Percentiles rank a stretch among this genome's conserved stretches.
phyloP scores from a whole-genome alignment of 2,888 invertebrate species.

The Dermolepida albohirtum region DNA sequence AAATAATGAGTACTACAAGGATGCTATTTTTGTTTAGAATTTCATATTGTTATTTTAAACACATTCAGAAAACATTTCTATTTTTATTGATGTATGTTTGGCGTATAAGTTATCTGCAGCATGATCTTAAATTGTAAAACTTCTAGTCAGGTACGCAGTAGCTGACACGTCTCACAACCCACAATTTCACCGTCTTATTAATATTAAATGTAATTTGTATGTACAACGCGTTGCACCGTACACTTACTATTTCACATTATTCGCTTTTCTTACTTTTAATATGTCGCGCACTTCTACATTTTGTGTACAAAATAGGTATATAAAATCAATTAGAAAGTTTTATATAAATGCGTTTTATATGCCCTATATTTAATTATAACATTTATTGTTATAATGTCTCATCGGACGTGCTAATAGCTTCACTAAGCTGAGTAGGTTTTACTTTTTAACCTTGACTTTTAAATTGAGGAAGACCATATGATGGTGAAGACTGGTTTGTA shows the following conservation, averaged over 20 bases:
- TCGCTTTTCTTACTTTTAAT: constrained; percentile 19
- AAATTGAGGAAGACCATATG: constrained; percentile 12
- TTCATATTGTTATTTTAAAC: too few relatives aligned
- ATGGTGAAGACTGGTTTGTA: too few relatives aligned
- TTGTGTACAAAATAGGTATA: constrained; percentile 1
- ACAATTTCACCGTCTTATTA: constrained; percentile 35
- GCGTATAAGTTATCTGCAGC: constrained; percentile 16
- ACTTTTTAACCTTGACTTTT: constrained; percentile 23
- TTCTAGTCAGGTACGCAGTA: constrained; percentile 31
- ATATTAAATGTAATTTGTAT: constrained; percentile 32
- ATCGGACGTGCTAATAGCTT: constrained; percentile 28
- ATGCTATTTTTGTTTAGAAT: too few relatives aligned
- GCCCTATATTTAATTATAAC: constrained; percentile 5
- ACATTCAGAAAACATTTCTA: constrained; percentile 10
- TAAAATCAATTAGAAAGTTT: constrained; percentile 27
- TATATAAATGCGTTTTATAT: constrained; percentile 9
- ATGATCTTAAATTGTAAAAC: constrained; percentile 20
- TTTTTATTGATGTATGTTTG: constrained; percentile 13
- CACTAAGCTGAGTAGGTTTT: not conserved
- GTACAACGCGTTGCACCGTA: not conserved
- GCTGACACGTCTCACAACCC: constrained; percentile 8
- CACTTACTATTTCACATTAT: constrained; percentile 11
- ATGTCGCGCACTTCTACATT: not conserved
- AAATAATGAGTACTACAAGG: too few relatives aligned
- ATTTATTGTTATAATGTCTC: constrained; percentile 10